Evolutionary conservation across 2,113 vertebrate species (phyloP).

Genomic region (Sphyrna mokarran): DNA sequence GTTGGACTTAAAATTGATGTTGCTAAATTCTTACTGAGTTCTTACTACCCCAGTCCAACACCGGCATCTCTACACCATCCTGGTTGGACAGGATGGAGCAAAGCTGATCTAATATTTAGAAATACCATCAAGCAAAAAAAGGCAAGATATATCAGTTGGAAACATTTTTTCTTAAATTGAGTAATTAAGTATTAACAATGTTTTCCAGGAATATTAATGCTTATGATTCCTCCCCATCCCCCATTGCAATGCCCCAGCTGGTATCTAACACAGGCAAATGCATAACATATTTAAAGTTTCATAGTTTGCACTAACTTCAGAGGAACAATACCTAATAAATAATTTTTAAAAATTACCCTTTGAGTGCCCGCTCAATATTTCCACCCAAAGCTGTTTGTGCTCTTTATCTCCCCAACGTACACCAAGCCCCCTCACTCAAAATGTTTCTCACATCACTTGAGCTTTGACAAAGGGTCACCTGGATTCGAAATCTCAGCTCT

Average conservation of each 20-base stretch:
- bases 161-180: not conserved
- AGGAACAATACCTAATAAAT: not conserved
- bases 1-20: too few relatives aligned
- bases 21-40: too few relatives aligned
- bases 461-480: too few relatives aligned
- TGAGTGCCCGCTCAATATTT: not conserved
- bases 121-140: not conserved
- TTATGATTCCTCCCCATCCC: not conserved
- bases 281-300: not conserved
- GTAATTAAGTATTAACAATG: not conserved
- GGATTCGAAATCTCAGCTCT: too few relatives aligned
- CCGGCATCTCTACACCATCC: too few relatives aligned
- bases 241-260: not conserved
- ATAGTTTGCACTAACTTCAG: not conserved
- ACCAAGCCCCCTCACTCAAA: not conserved
- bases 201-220: not conserved
- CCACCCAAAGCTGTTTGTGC: not conserved
- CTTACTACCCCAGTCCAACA: too few relatives aligned
- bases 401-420: not conserved
- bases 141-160: not conserved
- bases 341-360: not conserved
- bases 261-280: not conserved
- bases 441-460: too few relatives aligned
- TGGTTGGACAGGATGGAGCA: not conserved
- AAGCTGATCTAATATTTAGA: not conserved